These are phyloP conservation scores for Andrena minutula DNA, from an alignment of 2,888 invertebrate genomes.

Conservation along the genomic window DNA sequence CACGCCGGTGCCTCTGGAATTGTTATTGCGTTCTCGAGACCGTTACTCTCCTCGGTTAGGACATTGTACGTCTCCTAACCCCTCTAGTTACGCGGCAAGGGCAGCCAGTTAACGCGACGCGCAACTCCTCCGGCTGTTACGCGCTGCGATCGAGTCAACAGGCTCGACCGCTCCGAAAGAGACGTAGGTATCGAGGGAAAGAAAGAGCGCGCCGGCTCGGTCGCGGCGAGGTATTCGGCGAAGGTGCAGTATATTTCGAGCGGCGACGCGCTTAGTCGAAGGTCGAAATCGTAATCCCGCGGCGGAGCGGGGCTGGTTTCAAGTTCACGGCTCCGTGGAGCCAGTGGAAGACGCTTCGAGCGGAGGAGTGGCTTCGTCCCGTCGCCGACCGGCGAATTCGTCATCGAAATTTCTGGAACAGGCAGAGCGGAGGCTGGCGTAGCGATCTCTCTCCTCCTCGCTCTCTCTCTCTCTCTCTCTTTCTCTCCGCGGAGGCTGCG, in stretches of 20 bases:
- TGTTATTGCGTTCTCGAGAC: no score
- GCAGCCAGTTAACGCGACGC: no score
- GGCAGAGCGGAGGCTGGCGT: slow-evolving; percentile 40
- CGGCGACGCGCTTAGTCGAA: slow-evolving; percentile 34
- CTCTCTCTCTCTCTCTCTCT: background rate
- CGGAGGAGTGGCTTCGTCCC: slow-evolving; percentile 39
- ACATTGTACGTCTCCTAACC: no score
- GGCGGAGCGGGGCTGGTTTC: slow-evolving; percentile 45
- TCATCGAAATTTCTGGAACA: slow-evolving; percentile 82
- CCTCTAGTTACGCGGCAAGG: no score
- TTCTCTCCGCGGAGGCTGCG: slow-evolving; percentile 7
- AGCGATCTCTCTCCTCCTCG: slow-evolving; percentile 8
- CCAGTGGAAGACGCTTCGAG: slow-evolving; percentile 3
- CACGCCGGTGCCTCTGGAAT: background rate
- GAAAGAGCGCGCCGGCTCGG: background rate
- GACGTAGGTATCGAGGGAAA: no score
- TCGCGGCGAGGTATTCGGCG: slow-evolving; percentile 4
- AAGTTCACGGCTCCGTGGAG: slow-evolving; percentile 58
- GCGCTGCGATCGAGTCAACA: no score
- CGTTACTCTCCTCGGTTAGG: no score
- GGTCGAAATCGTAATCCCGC: slow-evolving; percentile 53
- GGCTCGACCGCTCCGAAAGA: no score
- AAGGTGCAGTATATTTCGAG: slow-evolving; percentile 15
- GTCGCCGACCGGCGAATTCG: slow-evolving; percentile 73
- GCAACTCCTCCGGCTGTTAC: no score